Evolutionary conservation across 2,113 vertebrate genomes (phyloP).

Genomic region (Sceloporus undulatus): DNA sequence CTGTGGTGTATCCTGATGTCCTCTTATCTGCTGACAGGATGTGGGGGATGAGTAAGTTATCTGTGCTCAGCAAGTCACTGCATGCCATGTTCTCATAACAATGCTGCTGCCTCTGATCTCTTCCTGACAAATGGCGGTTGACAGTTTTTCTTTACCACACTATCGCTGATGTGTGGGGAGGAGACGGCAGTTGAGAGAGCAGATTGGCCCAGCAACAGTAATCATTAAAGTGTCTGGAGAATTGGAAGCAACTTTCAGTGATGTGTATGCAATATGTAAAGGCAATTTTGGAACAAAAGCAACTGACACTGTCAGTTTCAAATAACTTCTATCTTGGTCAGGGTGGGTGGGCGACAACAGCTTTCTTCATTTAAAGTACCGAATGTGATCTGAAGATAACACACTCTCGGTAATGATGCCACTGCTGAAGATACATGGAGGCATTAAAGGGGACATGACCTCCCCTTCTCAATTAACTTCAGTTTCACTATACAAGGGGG

Average conservation of each 20-base stretch:
- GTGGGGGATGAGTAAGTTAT: not conserved
- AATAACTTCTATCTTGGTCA: not conserved
- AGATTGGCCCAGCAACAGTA: not conserved
- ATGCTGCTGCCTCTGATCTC: slow-evolving; percentile 27
- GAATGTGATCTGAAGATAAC: not conserved
- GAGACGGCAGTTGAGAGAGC: not conserved
- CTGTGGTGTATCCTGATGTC: slow-evolving; percentile 14
- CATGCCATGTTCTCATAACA: slow-evolving; percentile 20
- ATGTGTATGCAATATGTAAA: slow-evolving; percentile 6
- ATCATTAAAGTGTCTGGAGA: slow-evolving; percentile 5
- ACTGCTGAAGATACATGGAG: not conserved
- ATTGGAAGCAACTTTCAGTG: slow-evolving; percentile 22
- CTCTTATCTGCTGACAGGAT: slow-evolving; percentile 43
- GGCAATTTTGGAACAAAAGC: slow-evolving; percentile 18
- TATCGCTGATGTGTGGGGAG: rapidly evolving
- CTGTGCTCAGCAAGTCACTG: rapidly evolving
- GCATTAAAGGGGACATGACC: not conserved
- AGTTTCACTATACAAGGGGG: not conserved
- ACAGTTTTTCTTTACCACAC: not conserved
- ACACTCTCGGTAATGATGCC: not conserved
- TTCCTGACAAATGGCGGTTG: not conserved
- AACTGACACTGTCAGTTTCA: slow-evolving; percentile 10
- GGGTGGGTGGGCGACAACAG: not conserved
- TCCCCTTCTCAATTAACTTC: not conserved
- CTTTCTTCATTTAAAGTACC: not conserved